Evolutionary conservation across 1,140 invertebrate species (phyloP).

Genomic region (Drosophila serrata): DNA sequence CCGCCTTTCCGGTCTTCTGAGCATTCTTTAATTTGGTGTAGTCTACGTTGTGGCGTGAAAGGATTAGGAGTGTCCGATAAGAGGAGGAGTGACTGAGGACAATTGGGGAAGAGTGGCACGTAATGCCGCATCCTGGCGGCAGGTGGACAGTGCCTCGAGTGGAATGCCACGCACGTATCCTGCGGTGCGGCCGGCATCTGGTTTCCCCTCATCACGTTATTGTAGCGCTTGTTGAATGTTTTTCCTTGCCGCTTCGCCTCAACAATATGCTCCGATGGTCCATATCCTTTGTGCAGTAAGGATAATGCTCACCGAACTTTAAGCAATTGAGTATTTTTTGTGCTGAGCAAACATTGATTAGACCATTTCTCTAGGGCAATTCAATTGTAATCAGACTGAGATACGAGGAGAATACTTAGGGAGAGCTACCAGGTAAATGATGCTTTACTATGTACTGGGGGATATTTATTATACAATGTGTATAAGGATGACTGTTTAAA

Average conservation of each 20-base stretch:
- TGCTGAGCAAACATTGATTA: constrained; percentile 7
- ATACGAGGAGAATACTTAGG: neutral
- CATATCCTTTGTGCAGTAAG: constrained; percentile 4
- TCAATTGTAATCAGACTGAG: constrained; percentile 20
- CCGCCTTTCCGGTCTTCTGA: neutral
- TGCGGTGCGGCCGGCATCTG: constrained; percentile 9
- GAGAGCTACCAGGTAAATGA: neutral
- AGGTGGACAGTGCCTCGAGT: constrained; percentile 18
- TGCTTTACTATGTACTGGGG: neutral
- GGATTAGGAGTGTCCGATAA: constrained; percentile 7
- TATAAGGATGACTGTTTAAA: neutral
- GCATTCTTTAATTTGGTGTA: constrained; percentile 16
- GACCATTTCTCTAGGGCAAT: constrained; percentile 3
- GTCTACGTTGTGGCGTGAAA: constrained; percentile 23
- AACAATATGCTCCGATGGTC: constrained; percentile 35
- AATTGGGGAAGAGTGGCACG: constrained; percentile 11
- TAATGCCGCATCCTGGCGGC: constrained; percentile 29
- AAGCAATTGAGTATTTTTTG: constrained; percentile 13
- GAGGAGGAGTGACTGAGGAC: neutral
- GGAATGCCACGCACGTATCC: constrained; percentile 50
- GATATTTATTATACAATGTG: neutral
- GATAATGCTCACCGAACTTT: constrained; percentile 1
- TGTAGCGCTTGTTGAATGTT: constrained; percentile 23
- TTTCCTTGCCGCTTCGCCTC: constrained; percentile 4
- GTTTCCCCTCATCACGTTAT: constrained; percentile 26